Evolutionary conservation across 2,797 vertebrate genomes (phyloP), one percentile per base, ranked within the genome.

Genomic region (Siniperca scherzeri): DNA sequence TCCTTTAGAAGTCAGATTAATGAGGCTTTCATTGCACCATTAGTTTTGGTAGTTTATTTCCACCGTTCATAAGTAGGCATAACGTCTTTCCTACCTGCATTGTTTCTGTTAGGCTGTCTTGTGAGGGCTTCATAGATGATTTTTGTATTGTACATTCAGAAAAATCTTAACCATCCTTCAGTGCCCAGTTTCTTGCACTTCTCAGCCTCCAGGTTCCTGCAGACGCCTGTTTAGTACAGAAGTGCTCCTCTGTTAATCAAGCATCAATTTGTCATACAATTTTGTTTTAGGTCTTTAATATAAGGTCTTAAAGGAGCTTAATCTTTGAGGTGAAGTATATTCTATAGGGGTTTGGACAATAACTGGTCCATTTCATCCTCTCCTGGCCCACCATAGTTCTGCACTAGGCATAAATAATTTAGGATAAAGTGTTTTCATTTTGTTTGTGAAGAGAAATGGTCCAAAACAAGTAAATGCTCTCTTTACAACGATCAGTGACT

Each of bases 371-470:
- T 88, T 93, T 91, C 76, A 91, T 92, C 73, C 73, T 84, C 52
- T 87, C 62, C 52, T 69, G 52, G 12, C 36, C 70, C 75, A 59
- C 57, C 78, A 62, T 40, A 76, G 25, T 65, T 71, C 36, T 33
- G 5, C 21, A 48, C 17, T 27, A 40, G 7, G 27, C 19, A 60
- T 71, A 42, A 65, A 68, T 69, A 19, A 80, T 85, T 81, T 56
- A 57, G 25, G 22, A 82, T 12, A 1, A 33, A 50, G 13, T 38
- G 30, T 68, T 83, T 74, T 73, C 40, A 64, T 80, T 76, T 78
- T 70, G 74, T 90, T 88, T 87, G 77, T 78, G 55, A 85, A 88
- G 81, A 90, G 69, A 90, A 90, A 88, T 83, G 67, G 84, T 66
- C 81, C 74, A 65, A 85, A 92, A 76, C 72, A 81, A 89, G 81